phyloP scores from a whole-genome alignment of 2,888 invertebrate species.

The Campopleginae sp. region DNA sequence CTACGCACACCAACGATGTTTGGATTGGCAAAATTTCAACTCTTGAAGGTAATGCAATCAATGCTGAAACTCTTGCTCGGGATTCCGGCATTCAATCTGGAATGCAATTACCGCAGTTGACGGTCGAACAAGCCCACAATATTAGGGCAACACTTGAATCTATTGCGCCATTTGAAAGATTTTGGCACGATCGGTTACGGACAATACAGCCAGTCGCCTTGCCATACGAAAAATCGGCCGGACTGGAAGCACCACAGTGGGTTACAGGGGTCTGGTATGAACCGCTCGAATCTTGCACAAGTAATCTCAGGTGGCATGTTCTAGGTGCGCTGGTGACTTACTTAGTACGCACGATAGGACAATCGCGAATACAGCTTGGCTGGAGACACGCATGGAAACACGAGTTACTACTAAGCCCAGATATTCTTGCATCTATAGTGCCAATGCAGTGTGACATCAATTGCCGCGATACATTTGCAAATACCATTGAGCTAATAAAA shows the following conservation, averaged over 20 bases:
- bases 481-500: background rate
- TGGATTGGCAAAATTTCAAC: background rate
- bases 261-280: background rate
- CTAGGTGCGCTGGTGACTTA: constrained; percentile 10
- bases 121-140: background rate
- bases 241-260: background rate
- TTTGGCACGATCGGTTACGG: constrained; percentile 18
- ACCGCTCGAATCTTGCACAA: background rate
- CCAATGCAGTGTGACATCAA: constrained; percentile 27
- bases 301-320: background rate
- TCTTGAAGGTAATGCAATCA: background rate
- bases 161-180: background rate
- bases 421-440: constrained; percentile 3
- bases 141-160: constrained; percentile 12
- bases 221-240: background rate
- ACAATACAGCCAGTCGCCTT: background rate
- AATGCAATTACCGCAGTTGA: constrained; percentile 7
- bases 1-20: constrained; percentile 19
- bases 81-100: background rate
- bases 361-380: constrained; percentile 31
- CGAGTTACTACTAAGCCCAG: background rate
- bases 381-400: background rate
- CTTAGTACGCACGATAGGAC: background rate
- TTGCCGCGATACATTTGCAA: background rate
- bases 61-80: constrained; percentile 5